Evolutionary conservation across 2,113 vertebrate species (phyloP).

Genomic region (Thymallus thymallus): DNA sequence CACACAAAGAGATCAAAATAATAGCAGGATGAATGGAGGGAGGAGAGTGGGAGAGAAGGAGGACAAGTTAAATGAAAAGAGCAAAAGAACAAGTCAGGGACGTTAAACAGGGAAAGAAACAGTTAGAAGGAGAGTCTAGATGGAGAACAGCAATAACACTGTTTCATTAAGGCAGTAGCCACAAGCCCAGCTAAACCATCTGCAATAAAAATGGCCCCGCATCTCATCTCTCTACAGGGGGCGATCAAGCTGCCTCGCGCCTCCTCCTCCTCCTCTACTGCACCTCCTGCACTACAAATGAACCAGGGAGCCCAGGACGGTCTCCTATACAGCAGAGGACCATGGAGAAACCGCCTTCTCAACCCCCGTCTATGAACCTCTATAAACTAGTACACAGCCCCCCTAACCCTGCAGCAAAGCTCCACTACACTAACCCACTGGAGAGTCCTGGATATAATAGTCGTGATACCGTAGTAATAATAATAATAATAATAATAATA

Average conservation of each 20-base stretch:
- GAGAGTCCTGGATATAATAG: too few relatives aligned
- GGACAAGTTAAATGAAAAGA: not conserved
- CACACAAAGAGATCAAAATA: not conserved
- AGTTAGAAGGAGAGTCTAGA: not conserved
- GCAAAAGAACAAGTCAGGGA: not conserved
- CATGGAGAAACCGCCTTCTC: not conserved
- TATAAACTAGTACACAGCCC: too few relatives aligned
- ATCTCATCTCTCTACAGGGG: slow-evolving; percentile 29
- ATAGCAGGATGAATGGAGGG: not conserved
- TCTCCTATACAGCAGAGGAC: not conserved
- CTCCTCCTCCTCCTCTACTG: not conserved
- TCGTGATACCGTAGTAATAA: too few relatives aligned
- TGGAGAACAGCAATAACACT: slow-evolving; percentile 13
- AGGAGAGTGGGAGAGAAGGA: not conserved
- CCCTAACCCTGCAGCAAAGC: too few relatives aligned
- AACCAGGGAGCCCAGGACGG: not conserved
- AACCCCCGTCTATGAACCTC: not conserved
- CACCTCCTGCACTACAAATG: slow-evolving; percentile 13
- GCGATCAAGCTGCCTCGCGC: slow-evolving; percentile 8
- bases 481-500: too few relatives aligned
- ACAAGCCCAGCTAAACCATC: slow-evolving; percentile 29
- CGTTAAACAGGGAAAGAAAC: not conserved
- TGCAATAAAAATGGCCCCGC: slow-evolving; percentile 26
- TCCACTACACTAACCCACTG: too few relatives aligned
- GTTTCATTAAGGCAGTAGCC: slow-evolving; percentile 28